Percentiles rank a stretch among this genome's conserved stretches.
phyloP scores from a whole-genome alignment of 2,888 invertebrate genomes.

The Drosophila siamana region DNA sequence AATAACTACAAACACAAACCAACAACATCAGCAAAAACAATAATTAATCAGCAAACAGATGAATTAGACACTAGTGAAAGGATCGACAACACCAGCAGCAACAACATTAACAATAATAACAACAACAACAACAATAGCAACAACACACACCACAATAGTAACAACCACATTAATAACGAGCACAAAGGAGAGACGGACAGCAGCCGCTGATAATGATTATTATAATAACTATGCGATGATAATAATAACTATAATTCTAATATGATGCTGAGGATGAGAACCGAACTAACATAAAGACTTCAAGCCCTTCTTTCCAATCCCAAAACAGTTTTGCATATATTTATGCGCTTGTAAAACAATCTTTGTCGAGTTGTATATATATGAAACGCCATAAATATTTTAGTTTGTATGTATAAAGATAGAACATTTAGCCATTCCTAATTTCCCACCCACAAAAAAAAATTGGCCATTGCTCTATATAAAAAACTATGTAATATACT shows the following conservation, averaged over 20 bases:
- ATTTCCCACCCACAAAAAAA: constrained; percentile 13
- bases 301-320: constrained; percentile 7
- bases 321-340: constrained; percentile 48
- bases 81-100: constrained; percentile 40
- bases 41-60: constrained; percentile 74
- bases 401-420: constrained; percentile 68
- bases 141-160: constrained; percentile 30
- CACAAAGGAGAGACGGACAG: constrained; percentile 44
- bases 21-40: constrained; percentile 80
- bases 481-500: constrained; percentile 32
- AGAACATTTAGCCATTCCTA: constrained; percentile 70
- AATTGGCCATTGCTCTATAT: constrained; percentile 18
- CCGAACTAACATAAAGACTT: constrained; percentile 21
- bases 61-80: constrained; percentile 60
- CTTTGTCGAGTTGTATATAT: constrained; percentile 46
- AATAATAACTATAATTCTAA: not conserved
- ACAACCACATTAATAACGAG: constrained; percentile 33
- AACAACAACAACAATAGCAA: constrained; percentile 4
- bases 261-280: constrained; percentile 24
- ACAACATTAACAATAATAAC: constrained; percentile 16
- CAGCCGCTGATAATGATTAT: constrained; percentile 27
- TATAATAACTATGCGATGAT: constrained; percentile 12
- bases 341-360: constrained; percentile 63
- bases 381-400: constrained; percentile 60
- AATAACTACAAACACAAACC: constrained; percentile 79